Base-by-base conservation (phyloP, 2,113 vertebrate species). In the Sinocyclocheilus rhinocerous region DNA sequence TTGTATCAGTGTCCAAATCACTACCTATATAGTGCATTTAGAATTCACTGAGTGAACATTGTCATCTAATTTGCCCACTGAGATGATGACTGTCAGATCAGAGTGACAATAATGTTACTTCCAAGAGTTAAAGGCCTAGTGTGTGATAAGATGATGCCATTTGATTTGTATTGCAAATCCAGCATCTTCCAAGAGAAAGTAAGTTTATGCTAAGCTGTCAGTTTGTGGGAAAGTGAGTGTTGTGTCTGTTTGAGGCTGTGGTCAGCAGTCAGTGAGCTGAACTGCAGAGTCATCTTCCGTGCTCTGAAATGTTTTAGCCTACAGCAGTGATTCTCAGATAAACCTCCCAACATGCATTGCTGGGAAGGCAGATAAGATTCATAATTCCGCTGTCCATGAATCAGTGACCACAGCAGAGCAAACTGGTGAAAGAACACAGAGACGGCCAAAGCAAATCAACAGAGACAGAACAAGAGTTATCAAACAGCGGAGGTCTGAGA, bases 311-410 rank as follows among this genome's bases (percentile, higher is more conserved):
- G 76, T 80, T 88, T 75, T 57, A 67, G 83, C 72, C 85, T 90
- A 84, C 81, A 84, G 79, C 87, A 79, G n/a, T 20, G 70, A 48
- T 77, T 88, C 78, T 76, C 42, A n/a, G 67, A 61, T 55, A 81
- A 67, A 63, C 75, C 52, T 77, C 76, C 76, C 73, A 81, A 76
- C 45, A 73, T 39, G 72, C 7, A 73, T 13, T 80, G 69, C n/a
- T 76, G 18, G 33, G 76, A 84, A 86, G 24, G 50, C 18, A 55
- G n/a, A 79, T 61, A 84, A 61, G 84, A 88, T 80, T 86, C 78
- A 79, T 65, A 39, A 69, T 78, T 48, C 2, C 20, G 16, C 55
- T 75, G 65, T 59, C 50, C 20, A 33, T 50, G 39, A 36, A 57
- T 84, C 45, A 52, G 33, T 29, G 18, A 48, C 6, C n/a, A 39